Conservation (phyloP, 1,140 invertebrate species). For the Dendrolimus kikuchii region DNA sequence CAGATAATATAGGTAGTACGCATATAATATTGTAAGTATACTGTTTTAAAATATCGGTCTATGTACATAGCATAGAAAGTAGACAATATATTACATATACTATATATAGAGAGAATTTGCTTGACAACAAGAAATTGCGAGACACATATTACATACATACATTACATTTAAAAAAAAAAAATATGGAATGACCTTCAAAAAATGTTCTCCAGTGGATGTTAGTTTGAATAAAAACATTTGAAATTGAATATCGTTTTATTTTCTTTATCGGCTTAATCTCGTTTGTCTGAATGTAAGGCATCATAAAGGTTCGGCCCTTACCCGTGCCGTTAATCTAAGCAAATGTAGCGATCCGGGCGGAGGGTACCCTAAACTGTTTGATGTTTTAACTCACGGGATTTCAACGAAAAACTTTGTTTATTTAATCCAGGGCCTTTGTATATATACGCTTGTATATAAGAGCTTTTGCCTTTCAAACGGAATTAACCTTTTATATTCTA, state of each 20-base stretch:
- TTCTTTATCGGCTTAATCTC: conserved; percentile 7
- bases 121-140: too few relatives aligned
- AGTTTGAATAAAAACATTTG: too few relatives aligned
- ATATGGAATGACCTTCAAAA: too few relatives aligned
- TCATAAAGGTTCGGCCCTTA: conserved; percentile 30
- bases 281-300: conserved; percentile 13
- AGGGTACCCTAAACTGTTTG: conserved; percentile 33
- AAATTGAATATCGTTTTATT: neutral
- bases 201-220: too few relatives aligned
- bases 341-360: conserved; percentile 37
- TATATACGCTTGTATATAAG: conserved; percentile 5
- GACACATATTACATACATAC: too few relatives aligned
- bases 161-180: too few relatives aligned
- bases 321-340: conserved; percentile 43
- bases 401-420: conserved; percentile 41
- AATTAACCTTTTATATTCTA: neutral
- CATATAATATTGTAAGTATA: too few relatives aligned
- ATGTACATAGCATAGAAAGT: too few relatives aligned
- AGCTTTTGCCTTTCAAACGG: neutral
- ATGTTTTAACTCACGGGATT: conserved; percentile 44
- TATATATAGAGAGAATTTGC: too few relatives aligned
- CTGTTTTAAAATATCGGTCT: too few relatives aligned
- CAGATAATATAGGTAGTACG: too few relatives aligned
- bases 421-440: conserved; percentile 27
- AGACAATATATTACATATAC: too few relatives aligned